These are phyloP conservation scores for Phyllostomus discolor DNA, from an alignment of 2,113 vertebrate genomes.

Conservation along the genomic window DNA sequence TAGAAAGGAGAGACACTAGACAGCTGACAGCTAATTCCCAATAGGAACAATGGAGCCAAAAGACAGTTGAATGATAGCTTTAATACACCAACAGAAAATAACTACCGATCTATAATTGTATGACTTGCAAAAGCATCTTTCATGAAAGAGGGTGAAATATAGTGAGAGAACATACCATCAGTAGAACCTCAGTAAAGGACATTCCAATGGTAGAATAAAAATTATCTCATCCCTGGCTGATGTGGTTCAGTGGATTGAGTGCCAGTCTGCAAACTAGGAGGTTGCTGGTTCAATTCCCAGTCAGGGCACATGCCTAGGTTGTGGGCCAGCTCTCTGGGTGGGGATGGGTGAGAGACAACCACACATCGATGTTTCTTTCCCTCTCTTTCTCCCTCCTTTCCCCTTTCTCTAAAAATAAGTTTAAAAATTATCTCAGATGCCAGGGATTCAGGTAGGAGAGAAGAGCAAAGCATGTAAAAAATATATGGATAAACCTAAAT, in stretches of 20 bases:
- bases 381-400: no score
- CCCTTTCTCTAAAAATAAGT: no score
- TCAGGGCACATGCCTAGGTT: no score
- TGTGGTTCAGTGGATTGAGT: no score
- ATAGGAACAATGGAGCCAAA: not conserved
- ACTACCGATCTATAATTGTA: not conserved
- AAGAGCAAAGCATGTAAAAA: not conserved
- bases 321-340: no score
- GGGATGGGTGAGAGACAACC: no score
- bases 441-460: not conserved
- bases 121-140: not conserved
- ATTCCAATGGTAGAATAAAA: not conserved
- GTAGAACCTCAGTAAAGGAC: not conserved
- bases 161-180: not conserved
- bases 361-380: no score
- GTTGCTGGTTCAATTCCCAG: no score
- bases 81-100: not conserved
- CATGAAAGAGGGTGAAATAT: not conserved
- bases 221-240: not conserved
- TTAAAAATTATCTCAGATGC: not conserved
- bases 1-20: not conserved
- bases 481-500: not conserved
- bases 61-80: not conserved
- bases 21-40: not conserved
- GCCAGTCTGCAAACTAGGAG: no score